phyloP scores from a whole-genome alignment of 2,113 vertebrate species.

The Daboia siamensis region DNA sequence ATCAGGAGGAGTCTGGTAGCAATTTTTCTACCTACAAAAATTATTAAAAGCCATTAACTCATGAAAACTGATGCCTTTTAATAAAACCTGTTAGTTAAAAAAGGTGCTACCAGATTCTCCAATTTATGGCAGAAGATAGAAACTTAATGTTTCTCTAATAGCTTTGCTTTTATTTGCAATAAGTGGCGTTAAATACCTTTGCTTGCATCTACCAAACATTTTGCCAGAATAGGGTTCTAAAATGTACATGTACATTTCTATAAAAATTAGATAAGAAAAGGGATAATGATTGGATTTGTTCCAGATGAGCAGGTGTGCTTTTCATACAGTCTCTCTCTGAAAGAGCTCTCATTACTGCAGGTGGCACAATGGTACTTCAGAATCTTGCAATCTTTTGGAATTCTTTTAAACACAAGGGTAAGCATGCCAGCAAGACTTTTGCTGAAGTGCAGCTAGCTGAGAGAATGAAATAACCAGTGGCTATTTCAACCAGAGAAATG shows the following conservation, averaged over 20 bases:
- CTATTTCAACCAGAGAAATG: background rate
- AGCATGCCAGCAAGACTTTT: background rate
- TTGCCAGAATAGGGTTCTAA: background rate
- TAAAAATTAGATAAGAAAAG: background rate
- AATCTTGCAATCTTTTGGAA: background rate
- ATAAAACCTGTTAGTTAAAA: background rate
- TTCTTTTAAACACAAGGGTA: background rate
- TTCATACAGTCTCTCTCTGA: background rate
- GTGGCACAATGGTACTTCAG: background rate
- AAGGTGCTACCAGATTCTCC: background rate
- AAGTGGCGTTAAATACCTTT: background rate
- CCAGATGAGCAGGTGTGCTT: background rate
- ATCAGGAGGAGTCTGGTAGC: background rate
- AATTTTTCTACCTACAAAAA: background rate
- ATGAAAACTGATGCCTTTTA: background rate
- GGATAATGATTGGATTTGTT: background rate
- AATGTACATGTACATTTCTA: background rate
- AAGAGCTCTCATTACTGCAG: background rate
- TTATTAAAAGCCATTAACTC: background rate
- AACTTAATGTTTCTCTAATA: background rate
- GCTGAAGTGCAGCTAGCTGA: background rate
- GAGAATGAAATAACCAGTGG: background rate
- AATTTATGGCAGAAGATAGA: background rate
- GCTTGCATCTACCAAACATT: background rate
- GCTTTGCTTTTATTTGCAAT: background rate